Evolutionary conservation across 2,888 invertebrate species (phyloP).

Genomic region (Gisinianus flammeolus): DNA sequence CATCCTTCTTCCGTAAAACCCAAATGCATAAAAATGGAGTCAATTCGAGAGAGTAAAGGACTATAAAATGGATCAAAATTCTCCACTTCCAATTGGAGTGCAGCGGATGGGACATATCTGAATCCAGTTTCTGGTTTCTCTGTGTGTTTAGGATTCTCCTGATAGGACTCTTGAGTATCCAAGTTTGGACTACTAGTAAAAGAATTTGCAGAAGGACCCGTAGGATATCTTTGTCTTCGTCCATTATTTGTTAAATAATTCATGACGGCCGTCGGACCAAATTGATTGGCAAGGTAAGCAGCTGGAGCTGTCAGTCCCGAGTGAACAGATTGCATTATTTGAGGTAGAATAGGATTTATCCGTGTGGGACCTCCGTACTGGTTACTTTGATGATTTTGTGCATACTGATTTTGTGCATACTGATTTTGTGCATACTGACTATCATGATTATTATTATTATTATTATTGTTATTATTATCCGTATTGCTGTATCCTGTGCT

Average conservation of each 20-base stretch:
- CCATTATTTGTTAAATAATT: background rate
- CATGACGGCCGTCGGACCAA: background rate
- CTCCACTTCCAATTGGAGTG: slow-evolving; percentile 57
- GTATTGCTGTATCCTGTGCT: slow-evolving; percentile 9
- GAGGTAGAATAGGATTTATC: background rate
- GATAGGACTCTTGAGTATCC: background rate
- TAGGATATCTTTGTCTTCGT: background rate
- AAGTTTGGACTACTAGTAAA: background rate
- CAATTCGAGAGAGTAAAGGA: slow-evolving; percentile 77
- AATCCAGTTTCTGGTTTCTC: slow-evolving; percentile 24
- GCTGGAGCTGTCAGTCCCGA: slow-evolving; percentile 33
- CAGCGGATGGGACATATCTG: slow-evolving; percentile 54
- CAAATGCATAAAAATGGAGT: slow-evolving; percentile 74
- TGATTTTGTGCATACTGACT: background rate
- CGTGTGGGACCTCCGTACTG: background rate
- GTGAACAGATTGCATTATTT: background rate
- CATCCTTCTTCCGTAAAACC: slow-evolving; percentile 76
- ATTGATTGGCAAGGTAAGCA: background rate
- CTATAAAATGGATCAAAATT: slow-evolving; percentile 86
- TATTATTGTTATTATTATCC: background rate
- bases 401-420: background rate
- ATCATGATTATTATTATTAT: background rate
- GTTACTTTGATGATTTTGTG: background rate
- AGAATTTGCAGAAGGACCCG: background rate
- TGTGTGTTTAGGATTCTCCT: background rate